phyloP scores from a whole-genome alignment of 2,888 invertebrate species.

The Zootermopsis nevadensis region DNA sequence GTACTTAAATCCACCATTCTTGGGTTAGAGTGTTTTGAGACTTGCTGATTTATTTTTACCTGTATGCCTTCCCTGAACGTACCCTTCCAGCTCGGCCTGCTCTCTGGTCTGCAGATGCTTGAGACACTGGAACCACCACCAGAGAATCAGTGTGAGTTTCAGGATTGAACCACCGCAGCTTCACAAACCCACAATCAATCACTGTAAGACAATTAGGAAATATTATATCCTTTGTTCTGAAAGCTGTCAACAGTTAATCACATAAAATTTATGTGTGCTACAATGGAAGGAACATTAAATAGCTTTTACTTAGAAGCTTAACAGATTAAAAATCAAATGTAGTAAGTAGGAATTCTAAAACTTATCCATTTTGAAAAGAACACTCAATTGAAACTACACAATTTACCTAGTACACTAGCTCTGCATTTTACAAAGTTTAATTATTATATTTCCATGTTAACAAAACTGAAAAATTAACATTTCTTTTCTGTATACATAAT shows the following conservation, averaged over 20 bases:
- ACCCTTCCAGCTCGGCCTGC: constrained; percentile 93
- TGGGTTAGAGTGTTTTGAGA: not conserved
- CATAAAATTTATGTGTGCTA: not conserved
- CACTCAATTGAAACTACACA: no score
- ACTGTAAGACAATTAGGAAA: constrained; percentile 68
- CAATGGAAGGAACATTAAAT: no score
- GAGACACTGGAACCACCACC: constrained; percentile 84
- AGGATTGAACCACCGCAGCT: constrained; percentile 89
- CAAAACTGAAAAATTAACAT: no score
- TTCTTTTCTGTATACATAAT: no score
- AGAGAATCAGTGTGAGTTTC: constrained; percentile 85
- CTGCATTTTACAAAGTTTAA: no score
- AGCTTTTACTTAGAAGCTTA: no score
- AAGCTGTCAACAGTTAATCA: no score
- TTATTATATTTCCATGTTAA: no score
- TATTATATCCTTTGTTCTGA: not conserved
- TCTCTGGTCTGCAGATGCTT: constrained; percentile 90
- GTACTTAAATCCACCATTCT: not conserved
- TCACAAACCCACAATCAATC: constrained; percentile 96
- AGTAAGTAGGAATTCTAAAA: no score
- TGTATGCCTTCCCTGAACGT: constrained; percentile 84
- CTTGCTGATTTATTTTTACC: constrained; percentile 62
- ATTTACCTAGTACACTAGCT: no score
- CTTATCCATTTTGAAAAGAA: no score
- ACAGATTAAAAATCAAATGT: no score